phyloP scores from a whole-genome alignment of 2,888 invertebrate species.

The Watsonalla cultraria region DNA sequence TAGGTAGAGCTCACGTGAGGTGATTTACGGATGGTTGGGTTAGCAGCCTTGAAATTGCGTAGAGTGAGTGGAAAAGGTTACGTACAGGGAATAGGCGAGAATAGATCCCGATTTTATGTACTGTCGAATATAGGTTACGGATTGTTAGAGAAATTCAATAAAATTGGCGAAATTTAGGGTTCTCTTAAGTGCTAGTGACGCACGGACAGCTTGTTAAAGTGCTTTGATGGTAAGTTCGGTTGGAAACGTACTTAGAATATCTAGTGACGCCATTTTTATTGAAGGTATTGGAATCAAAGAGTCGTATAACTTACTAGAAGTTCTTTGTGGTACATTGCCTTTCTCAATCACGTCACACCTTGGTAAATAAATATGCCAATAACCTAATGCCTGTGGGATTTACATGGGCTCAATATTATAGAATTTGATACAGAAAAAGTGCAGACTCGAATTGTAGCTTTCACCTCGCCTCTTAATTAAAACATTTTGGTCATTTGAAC shows the following conservation, averaged over 20 bases:
- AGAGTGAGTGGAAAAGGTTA: slow-evolving; percentile 1
- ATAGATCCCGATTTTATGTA: slow-evolving; percentile 1
- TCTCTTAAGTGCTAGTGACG: neutral
- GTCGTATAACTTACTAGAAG: no score
- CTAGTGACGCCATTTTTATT: neutral
- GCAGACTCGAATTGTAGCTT: no score
- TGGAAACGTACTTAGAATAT: neutral
- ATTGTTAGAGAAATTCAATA: neutral
- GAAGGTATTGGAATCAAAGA: neutral
- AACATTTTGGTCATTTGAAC: no score
- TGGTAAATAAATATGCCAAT: no score
- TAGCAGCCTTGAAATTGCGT: neutral
- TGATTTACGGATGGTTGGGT: slow-evolving; percentile 1
- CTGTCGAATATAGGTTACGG: neutral
- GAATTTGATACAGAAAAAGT: no score
- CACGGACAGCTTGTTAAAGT: neutral
- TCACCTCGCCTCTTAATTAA: no score
- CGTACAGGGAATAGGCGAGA: neutral
- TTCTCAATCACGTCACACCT: no score
- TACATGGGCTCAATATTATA: no score
- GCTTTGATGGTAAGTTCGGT: neutral
- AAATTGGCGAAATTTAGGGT: neutral
- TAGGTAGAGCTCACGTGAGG: neutral
- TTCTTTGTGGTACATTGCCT: no score
- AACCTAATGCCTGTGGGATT: no score